Evolutionary conservation across 2,888 invertebrate genomes (phyloP).

Genomic region (Saturnia pavonia): DNA sequence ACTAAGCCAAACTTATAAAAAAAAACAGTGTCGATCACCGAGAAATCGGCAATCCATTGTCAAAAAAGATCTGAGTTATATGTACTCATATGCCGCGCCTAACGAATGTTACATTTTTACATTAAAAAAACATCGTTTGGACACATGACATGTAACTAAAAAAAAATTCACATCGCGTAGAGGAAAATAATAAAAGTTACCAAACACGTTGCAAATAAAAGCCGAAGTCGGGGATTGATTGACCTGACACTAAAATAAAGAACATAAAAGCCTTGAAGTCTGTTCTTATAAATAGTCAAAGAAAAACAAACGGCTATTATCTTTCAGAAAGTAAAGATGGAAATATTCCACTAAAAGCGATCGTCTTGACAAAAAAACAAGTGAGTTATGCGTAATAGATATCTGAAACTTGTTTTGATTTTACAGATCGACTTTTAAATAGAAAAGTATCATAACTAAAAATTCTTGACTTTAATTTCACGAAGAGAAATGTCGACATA

Average conservation of each 20-base stretch:
- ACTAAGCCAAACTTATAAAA: no score
- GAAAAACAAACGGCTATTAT: neutral
- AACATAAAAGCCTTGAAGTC: neutral
- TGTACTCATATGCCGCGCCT: no score
- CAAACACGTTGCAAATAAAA: no score
- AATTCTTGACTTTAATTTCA: neutral
- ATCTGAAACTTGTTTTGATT: neutral
- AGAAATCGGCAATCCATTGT: no score
- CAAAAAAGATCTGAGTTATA: no score
- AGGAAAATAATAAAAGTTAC: no score
- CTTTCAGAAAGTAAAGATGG: neutral
- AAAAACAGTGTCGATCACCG: no score
- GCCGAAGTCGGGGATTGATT: neutral
- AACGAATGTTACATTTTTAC: no score
- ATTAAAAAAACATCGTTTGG: no score
- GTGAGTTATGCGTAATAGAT: neutral
- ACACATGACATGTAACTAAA: no score
- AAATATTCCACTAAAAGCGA: conserved; percentile 4
- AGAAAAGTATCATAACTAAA: neutral
- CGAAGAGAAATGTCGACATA: no score
- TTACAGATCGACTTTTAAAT: neutral
- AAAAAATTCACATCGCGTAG: no score
- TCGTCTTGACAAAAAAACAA: neutral
- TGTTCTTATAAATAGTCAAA: neutral
- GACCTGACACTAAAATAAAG: neutral